Percentiles rank a stretch among this genome's conserved stretches.
Conservation (phyloP, 2,113 vertebrate genomes). For the Dinomys branickii region DNA sequence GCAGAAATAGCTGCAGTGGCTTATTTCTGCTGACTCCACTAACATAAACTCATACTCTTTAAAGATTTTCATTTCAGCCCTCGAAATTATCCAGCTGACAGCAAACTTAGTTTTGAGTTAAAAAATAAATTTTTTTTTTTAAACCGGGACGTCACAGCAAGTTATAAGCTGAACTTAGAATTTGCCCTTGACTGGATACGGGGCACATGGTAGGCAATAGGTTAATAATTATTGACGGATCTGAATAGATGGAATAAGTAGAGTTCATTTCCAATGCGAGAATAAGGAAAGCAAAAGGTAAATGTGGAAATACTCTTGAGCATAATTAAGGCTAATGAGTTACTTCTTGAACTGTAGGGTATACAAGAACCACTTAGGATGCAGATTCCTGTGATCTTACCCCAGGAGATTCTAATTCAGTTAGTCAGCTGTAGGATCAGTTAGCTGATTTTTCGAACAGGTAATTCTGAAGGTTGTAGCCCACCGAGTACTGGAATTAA, state of each 20-base stretch:
- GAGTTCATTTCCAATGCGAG: background rate
- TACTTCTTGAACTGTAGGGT: background rate
- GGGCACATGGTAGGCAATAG: background rate
- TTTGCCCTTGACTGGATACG: background rate
- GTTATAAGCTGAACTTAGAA: background rate
- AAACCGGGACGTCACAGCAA: background rate
- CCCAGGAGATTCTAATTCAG: background rate
- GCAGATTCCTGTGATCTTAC: background rate
- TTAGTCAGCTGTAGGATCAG: background rate
- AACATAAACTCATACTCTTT: background rate
- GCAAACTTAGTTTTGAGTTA: background rate
- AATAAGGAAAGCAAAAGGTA: background rate
- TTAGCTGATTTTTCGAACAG: background rate
- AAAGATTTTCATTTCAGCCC: background rate
- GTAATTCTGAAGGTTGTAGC: background rate
- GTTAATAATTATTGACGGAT: background rate
- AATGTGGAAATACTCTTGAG: background rate
- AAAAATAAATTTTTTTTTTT: background rate
- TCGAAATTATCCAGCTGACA: background rate
- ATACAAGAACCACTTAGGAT: background rate
- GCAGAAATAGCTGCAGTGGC: background rate
- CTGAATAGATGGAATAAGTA: background rate
- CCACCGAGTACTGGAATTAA: background rate
- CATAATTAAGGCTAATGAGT: background rate
- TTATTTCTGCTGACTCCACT: background rate